Base-by-base conservation (phyloP, 1,140 invertebrate species). In the Harpegnathos saltator region DNA sequence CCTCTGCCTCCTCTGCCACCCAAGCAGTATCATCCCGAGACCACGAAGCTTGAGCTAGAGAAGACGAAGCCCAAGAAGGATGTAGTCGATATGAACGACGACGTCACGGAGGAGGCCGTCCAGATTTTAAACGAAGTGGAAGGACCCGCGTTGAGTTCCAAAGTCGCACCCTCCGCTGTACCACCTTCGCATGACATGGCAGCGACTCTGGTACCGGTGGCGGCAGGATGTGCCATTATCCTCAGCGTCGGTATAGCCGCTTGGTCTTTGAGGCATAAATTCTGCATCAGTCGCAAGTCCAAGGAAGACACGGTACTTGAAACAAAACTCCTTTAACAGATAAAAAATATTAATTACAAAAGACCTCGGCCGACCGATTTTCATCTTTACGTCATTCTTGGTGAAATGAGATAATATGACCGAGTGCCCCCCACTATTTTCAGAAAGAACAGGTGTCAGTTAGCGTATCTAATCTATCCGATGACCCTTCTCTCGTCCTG, bases 401-500 rank as follows among this genome's bases (percentile, higher is more conserved):
- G 59, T 44, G 1, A 63, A 38, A 15, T 19, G 15, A 11, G 12
- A 38, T 24, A 24, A 24, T 59, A 2, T 29, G 38, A 12, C 19
- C n/a, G 19, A 7, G 1, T 56, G 19, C 22, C 22, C 22, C 22
- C 1, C 26, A 1, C 7, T 22, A 48, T 80, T 80, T 69, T 71
- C 74, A 96, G 95, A 96, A 96, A 85, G 95, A 95, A 85, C 93
- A 92, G 59, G 91, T 90, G n/a, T 89, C 89, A 7, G 92, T 92
- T 0, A 93, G 90, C 22, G 90, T 94, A 15, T 94, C 94, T 5
- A 93, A 91, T 22, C 89, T 95, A 56, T 95, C 94, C 19, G 96
- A 96, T 80, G 95, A 96, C 83, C 95, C 96, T 33, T 95, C 94
- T 61, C 92, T 96, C 52, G 95, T 95, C 2, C 85, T 97, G 90